These are phyloP conservation scores for Rachycentron canadum DNA, from an alignment of 2,797 vertebrate genomes.

Conservation along the genomic window DNA sequence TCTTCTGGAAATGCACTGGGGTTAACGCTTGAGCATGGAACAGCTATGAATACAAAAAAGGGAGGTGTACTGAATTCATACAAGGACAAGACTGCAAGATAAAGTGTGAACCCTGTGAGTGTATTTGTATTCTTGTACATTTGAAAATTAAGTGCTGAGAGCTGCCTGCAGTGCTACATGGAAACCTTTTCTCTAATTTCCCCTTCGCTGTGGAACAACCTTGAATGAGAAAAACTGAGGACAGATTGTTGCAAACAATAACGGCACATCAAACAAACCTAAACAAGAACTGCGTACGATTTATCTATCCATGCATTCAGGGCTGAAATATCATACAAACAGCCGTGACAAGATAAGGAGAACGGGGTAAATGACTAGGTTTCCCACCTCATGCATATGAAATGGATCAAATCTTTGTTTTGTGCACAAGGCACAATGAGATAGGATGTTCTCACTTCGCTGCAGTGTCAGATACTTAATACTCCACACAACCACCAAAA, in stretches of 20 bases:
- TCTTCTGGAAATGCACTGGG: constrained; percentile 64
- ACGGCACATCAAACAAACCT: constrained; percentile 44
- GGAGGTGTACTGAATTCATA: constrained; percentile 35
- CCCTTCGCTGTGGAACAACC: constrained; percentile 47
- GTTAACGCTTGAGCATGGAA: constrained; percentile 64
- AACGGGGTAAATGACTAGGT: constrained; percentile 61
- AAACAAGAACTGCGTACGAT: constrained; percentile 61
- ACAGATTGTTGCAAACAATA: constrained; percentile 54
- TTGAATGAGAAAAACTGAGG: constrained; percentile 55
- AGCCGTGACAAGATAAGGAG: constrained; percentile 73
- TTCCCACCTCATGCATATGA: constrained; percentile 62
- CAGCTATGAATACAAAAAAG: constrained; percentile 79
- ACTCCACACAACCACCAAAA: constrained; percentile 25
- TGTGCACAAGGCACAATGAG: constrained; percentile 7
- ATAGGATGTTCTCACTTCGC: constrained; percentile 14
- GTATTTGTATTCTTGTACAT: constrained; percentile 36
- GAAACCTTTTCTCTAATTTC: constrained; percentile 17
- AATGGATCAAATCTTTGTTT: constrained; percentile 61
- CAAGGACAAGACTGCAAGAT: constrained; percentile 33
- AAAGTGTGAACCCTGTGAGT: background rate
- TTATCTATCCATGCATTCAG: constrained; percentile 68
- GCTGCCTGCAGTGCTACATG: constrained; percentile 11
- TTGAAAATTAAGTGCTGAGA: constrained; percentile 40
- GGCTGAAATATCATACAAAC: constrained; percentile 61
- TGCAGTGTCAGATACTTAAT: constrained; percentile 22